phyloP scores from a whole-genome alignment of 2,888 invertebrate genomes.

The Eurois occulta region DNA sequence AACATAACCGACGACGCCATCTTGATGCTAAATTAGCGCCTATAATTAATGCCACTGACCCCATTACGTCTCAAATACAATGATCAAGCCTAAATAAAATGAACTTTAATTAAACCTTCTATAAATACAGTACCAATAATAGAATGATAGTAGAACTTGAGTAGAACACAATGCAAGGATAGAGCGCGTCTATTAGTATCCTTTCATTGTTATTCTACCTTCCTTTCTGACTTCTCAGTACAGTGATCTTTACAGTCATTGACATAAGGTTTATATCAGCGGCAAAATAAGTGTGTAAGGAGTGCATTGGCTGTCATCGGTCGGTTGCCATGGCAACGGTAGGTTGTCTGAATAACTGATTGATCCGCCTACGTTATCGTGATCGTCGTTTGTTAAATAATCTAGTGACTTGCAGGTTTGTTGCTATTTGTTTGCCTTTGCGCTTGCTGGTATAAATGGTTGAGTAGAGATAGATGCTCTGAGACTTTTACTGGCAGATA shows the following conservation, averaged over 20 bases:
- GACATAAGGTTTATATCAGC: neutral
- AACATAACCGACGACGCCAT: slow-evolving; percentile 21
- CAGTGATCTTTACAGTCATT: neutral
- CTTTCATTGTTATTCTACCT: neutral
- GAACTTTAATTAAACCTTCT: slow-evolving; percentile 44
- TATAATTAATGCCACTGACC: slow-evolving; percentile 32
- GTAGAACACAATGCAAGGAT: slow-evolving; percentile 36
- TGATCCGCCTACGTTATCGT: slow-evolving; percentile 59
- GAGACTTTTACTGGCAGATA: no score
- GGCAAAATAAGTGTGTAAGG: neutral
- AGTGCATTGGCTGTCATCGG: slow-evolving; percentile 43
- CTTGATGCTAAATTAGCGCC: slow-evolving; percentile 7
- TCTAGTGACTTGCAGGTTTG: slow-evolving; percentile 53
- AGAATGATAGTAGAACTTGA: slow-evolving; percentile 31
- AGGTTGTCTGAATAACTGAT: slow-evolving; percentile 58
- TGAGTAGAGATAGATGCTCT: neutral
- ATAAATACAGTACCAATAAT: slow-evolving; percentile 50
- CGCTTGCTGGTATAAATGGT: neutral
- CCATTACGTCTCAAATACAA: slow-evolving; percentile 26
- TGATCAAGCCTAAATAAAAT: slow-evolving; percentile 25
- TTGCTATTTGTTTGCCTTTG: slow-evolving; percentile 35
- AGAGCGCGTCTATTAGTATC: slow-evolving; percentile 25
- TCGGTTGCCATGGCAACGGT: slow-evolving; percentile 49
- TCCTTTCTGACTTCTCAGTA: neutral
- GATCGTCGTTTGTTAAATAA: slow-evolving; percentile 58